phyloP scores from a whole-genome alignment of 2,113 vertebrate genomes.

The Bubalus kerabau region DNA sequence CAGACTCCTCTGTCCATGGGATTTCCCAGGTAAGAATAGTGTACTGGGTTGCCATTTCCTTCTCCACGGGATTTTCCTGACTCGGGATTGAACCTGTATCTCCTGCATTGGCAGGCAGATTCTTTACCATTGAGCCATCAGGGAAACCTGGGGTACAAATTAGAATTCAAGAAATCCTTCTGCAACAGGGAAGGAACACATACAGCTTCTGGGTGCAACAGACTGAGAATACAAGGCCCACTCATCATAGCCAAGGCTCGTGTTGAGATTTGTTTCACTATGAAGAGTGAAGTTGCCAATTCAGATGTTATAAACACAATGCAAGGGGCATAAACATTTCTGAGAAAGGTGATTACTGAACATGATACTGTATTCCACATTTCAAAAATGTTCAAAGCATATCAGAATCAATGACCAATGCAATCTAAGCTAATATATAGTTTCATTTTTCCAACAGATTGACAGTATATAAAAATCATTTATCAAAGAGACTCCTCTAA shows the following conservation, averaged over 20 bases:
- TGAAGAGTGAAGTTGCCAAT: background rate
- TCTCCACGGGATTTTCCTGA: accelerated
- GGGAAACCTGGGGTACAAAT: background rate
- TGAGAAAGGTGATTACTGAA: background rate
- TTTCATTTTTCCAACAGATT: background rate
- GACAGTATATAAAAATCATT: background rate
- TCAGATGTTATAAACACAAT: background rate
- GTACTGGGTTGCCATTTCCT: background rate
- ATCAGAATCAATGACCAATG: background rate
- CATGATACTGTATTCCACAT: background rate
- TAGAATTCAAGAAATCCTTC: background rate
- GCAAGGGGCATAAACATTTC: background rate
- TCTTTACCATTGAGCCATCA: background rate
- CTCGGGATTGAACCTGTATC: background rate
- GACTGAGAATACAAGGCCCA: background rate
- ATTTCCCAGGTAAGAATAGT: background rate
- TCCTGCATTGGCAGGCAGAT: background rate
- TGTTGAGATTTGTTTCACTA: background rate
- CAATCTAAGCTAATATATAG: background rate
- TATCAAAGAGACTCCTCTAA: background rate
- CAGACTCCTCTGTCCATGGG: background rate
- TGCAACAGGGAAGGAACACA: background rate
- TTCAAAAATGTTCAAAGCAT: background rate
- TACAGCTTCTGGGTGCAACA: background rate
- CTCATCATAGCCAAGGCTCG: background rate